Evolutionary conservation across 2,113 vertebrate genomes (phyloP).

Genomic region (Perca schrenkii): DNA sequence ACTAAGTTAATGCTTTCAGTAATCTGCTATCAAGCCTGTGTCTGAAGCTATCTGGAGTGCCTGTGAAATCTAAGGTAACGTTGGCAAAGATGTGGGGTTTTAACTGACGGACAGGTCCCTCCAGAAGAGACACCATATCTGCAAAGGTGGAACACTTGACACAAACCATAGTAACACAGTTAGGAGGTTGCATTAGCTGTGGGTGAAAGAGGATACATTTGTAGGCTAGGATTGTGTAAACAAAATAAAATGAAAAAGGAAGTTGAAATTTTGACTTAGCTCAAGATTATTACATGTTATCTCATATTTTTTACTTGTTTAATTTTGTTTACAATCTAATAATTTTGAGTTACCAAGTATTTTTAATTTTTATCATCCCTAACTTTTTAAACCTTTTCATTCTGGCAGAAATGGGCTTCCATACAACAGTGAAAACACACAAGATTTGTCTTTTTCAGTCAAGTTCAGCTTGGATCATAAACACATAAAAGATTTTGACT

Average conservation of each 20-base stretch:
- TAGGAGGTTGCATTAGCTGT: no score
- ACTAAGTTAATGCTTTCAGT: background rate
- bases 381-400: background rate
- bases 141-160: no score
- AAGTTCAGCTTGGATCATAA: background rate
- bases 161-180: no score
- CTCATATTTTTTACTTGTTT: background rate
- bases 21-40: background rate
- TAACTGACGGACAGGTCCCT: background rate
- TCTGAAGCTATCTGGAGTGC: background rate
- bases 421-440: background rate
- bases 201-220: no score
- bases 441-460: background rate
- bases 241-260: background rate
- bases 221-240: no score
- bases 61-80: background rate
- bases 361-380: background rate
- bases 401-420: conserved; percentile 35
- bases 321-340: background rate
- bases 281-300: background rate
- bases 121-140: background rate
- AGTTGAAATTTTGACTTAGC: background rate
- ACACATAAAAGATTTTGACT: conserved; percentile 3
- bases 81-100: background rate
- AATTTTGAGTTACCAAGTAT: background rate